A percentile compares a stretch with the other conserved stretches of the same genome.
Evolutionary conservation across 2,888 invertebrate genomes (phyloP).

Genomic region (Isoperla grammatica): DNA sequence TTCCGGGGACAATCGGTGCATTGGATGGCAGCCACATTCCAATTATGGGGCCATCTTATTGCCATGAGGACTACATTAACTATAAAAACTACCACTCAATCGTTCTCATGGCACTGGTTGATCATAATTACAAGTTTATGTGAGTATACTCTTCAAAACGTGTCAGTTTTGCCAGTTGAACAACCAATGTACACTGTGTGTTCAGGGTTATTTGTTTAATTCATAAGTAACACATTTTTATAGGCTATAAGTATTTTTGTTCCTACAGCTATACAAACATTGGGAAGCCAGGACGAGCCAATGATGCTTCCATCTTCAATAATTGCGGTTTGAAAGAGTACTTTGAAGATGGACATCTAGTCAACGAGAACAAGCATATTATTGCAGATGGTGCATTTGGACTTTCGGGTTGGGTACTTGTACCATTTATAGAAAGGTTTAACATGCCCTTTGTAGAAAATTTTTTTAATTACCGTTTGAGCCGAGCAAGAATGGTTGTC

Average conservation of each 20-base stretch:
- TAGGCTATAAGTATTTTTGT: too few species aligned
- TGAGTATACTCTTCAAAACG: background rate
- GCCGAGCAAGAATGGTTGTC: slow-evolving; percentile 20
- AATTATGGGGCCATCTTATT: slow-evolving; percentile 4
- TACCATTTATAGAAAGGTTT: background rate
- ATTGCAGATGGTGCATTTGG: background rate
- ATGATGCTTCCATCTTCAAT: background rate
- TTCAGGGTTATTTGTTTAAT: too few species aligned
- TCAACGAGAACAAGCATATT: background rate
- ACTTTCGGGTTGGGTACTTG: background rate
- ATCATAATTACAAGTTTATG: slow-evolving; percentile 1
- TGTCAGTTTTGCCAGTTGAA: too few species aligned
- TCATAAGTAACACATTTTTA: too few species aligned
- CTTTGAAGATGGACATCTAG: too few species aligned
- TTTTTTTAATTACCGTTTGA: slow-evolving; percentile 24
- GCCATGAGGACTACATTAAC: too few species aligned
- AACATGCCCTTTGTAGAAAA: background rate
- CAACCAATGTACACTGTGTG: too few species aligned
- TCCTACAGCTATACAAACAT: slow-evolving; percentile 1
- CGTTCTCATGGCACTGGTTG: background rate
- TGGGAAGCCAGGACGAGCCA: slow-evolving; percentile 1
- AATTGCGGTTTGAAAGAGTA: background rate
- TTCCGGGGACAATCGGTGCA: slow-evolving; percentile 20
- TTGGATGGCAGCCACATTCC: slow-evolving; percentile 24
- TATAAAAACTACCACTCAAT: slow-evolving; percentile 1